Percentiles rank a stretch among this genome's conserved stretches.
Conservation (phyloP, 2,797 vertebrate species). For the Paratrypauchen microcephalus region DNA sequence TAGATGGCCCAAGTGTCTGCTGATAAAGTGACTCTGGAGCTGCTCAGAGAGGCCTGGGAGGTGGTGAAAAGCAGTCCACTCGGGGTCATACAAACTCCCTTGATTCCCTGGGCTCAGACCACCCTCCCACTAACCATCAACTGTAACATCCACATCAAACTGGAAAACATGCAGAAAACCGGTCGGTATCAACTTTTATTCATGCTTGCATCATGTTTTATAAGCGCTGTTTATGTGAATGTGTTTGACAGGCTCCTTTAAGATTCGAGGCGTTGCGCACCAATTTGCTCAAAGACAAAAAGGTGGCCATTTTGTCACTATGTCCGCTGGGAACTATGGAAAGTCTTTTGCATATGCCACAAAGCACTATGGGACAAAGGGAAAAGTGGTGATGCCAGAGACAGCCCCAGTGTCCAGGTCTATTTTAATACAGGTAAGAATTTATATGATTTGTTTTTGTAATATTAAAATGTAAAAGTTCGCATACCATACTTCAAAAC, state of each 20-base stretch:
- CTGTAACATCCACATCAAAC: constrained; percentile 73
- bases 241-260: constrained; percentile 75
- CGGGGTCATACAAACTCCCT: constrained; percentile 77
- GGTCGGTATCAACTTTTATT: constrained; percentile 47
- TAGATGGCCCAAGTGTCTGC: constrained; percentile 66
- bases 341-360: constrained; percentile 80
- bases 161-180: constrained; percentile 82
- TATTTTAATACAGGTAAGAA: constrained; percentile 73
- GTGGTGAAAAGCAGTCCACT: constrained; percentile 74
- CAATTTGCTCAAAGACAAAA: constrained; percentile 71
- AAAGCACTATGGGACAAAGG: constrained; percentile 74
- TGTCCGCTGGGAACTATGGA: constrained; percentile 84
- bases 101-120: constrained; percentile 73
- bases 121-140: constrained; percentile 55
- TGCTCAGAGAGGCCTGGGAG: constrained; percentile 70
- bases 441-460: background rate
- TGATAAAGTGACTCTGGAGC: constrained; percentile 63
- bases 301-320: constrained; percentile 73
- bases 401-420: constrained; percentile 76
- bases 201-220: background rate
- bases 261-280: constrained; percentile 81
- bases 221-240: background rate
- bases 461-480: too few relatives aligned
- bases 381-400: constrained; percentile 82
- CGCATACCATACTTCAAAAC: too few relatives aligned